Evolutionary conservation across 1,140 invertebrate genomes (phyloP), one percentile per base, ranked within the genome.

Genomic region (Apis dorsata): DNA sequence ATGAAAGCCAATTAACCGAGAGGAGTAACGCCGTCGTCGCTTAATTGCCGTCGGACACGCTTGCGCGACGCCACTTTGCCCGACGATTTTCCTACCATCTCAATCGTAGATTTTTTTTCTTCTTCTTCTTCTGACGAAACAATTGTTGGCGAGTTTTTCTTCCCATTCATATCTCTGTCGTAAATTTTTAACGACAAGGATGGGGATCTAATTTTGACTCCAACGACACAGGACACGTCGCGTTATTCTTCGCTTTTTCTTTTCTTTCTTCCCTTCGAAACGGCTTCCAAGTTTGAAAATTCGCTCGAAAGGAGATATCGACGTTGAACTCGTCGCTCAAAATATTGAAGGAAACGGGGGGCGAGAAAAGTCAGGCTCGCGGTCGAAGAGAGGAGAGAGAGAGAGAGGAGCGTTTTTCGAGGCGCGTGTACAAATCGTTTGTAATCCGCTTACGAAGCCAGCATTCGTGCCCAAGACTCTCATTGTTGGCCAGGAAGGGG

Each of bases 361-460:
- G 34, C 75, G 81, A 79, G 85, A 69, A 85, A 71, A 65, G 55
- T 9, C 59, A 53, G 55, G 59, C 63, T 28, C 28, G 28, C 28
- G 1, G 34, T 2, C 28, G 28, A 28, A 34, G 1, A 2, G 28
- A 34, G 34, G 3, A 34, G 51, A 65, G 69, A 85, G 74, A 65
- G 19, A 79, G 84, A 81, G 71, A 74, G 34, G 34, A 34, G 34
- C 34, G 34, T 85, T 89, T 90, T 90, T 90, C 85, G 87, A 89
- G 34, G 86, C 91, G 91, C 89, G 90, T 90, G 89, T 92, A 84
- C 85, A 86, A 91, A 89, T 87, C 91, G 91, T 88, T 91, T 91
- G 89, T 94, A 93, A 94, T 93, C 93, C 90, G 91, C 92, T 94
- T 94, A 93, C 87, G 88, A 90, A 91, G 90, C 84, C 86, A 86